Evolutionary conservation across 2,113 vertebrate genomes (phyloP).

Genomic region (Pangasianodon gigas): DNA sequence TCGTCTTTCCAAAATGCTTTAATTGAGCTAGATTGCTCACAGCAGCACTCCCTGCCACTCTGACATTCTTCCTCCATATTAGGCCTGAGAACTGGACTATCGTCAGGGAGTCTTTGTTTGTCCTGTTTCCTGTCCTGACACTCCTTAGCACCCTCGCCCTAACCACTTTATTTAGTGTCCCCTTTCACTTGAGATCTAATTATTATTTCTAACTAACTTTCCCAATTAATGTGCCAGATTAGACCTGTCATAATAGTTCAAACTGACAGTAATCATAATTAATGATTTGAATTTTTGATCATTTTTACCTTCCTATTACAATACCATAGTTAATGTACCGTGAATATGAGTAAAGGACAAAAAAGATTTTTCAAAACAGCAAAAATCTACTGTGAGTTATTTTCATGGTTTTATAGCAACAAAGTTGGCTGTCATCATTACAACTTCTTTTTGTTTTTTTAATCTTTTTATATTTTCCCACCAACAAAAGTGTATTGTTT

Average conservation of each 20-base stretch:
- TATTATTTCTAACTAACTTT: background rate
- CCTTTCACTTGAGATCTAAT: background rate
- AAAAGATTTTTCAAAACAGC: no score
- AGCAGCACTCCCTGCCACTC: conserved; percentile 20
- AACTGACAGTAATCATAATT: background rate
- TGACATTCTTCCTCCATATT: conserved; percentile 50
- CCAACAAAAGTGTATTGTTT: background rate
- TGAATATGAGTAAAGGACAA: no score
- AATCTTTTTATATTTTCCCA: background rate
- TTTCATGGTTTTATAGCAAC: background rate
- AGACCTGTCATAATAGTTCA: background rate
- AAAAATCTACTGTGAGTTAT: no score
- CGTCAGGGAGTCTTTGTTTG: conserved; percentile 12
- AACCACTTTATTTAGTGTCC: background rate
- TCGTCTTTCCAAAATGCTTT: conserved; percentile 6
- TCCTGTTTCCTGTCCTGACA: conserved; percentile 10
- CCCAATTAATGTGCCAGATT: background rate
- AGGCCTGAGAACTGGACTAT: conserved; percentile 42
- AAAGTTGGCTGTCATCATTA: background rate
- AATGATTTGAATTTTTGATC: background rate
- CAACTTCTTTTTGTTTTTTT: background rate
- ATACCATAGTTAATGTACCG: background rate
- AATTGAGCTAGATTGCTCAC: conserved; percentile 26
- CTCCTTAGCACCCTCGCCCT: background rate
- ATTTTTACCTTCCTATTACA: background rate